Evolutionary conservation across 2,113 vertebrate species (phyloP), one percentile per base, ranked within the genome.

Genomic region (Benitochromis conjunctus): DNA sequence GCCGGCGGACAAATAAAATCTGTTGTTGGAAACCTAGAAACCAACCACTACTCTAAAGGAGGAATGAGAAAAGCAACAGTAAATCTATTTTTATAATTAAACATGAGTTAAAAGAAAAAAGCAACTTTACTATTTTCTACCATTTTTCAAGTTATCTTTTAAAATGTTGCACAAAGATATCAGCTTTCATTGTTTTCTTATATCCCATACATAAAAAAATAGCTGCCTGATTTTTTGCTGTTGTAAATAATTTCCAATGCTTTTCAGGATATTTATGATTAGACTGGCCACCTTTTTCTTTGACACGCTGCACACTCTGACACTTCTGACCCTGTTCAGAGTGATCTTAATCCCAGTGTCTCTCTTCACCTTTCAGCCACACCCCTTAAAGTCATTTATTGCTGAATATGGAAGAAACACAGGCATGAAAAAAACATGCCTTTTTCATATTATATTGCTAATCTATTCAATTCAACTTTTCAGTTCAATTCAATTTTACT

Each of bases 401-500:
- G 55, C 2, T 1, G 3, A 26, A 3, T 57, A 26, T 57, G 55
- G 55, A 3, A 26, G 21, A 21, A 26, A 57, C 21, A 26, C 55
- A 26, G 13, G 7, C 10, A 60, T 60, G 26, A 58, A 58, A 60
- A 34, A 31, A 8, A 62, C 58, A 6, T 0, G 16, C 9, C 16
- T 62, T 5, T 38, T 62, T 62, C 29, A 34, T 62, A 62, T 62
- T 62, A 62, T 60, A 60, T 29, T 60, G 13, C 0, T 57, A 29
- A 21, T 54, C 21, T 10, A 56, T 56, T 41, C 38, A 41, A 11
- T 4, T 41, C 38, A 41, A 5, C 4, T 41, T 41, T 56, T 56
- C 55, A 56, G 55, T 7, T 56, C 55, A 57, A 7, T 14, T 57
- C 0, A 57, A 0, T 57, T 7, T 57, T 18, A 3, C 57, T 60